Percentiles rank a stretch among this genome's conserved stretches.
These are phyloP conservation scores for Orycteropus afer DNA, from an alignment of 2,113 vertebrate species.

Conservation along the genomic window DNA sequence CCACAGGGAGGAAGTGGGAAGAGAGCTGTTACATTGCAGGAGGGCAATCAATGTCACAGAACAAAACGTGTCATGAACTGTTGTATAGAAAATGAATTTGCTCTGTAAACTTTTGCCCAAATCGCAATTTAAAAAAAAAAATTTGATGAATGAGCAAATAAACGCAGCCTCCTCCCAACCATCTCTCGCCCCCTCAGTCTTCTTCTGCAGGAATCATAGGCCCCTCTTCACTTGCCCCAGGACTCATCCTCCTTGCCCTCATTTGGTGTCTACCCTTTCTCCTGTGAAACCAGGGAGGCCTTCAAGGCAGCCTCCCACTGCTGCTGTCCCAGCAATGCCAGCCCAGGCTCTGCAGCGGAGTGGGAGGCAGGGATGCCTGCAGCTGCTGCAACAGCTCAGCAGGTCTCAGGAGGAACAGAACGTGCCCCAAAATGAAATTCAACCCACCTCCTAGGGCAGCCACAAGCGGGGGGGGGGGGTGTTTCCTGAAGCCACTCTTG, in stretches of 20 bases:
- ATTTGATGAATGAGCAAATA: background rate
- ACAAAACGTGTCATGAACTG: too few relatives aligned
- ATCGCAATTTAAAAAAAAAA: too few relatives aligned
- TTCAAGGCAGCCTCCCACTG: background rate
- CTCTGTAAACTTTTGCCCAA: too few relatives aligned
- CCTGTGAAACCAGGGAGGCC: background rate
- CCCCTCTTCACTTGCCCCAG: background rate
- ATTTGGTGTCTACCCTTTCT: background rate
- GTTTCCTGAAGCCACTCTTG: too few relatives aligned
- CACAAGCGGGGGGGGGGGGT: too few relatives aligned
- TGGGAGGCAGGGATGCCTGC: constrained; percentile 21
- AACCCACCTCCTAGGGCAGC: background rate
- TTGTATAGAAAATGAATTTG: too few relatives aligned
- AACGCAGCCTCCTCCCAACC: background rate
- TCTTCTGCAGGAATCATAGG: background rate
- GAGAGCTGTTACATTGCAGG: too few relatives aligned
- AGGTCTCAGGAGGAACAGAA: background rate
- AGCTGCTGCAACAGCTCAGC: background rate
- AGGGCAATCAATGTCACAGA: too few relatives aligned
- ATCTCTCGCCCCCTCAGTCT: background rate
- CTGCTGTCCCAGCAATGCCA: constrained; percentile 55
- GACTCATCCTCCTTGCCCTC: background rate
- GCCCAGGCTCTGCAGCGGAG: background rate
- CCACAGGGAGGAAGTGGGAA: too few relatives aligned
- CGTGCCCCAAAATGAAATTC: background rate